Evolutionary conservation across 2,888 invertebrate species (phyloP), one percentile per base, ranked within the genome.

Genomic region (Colostygia pectinataria): DNA sequence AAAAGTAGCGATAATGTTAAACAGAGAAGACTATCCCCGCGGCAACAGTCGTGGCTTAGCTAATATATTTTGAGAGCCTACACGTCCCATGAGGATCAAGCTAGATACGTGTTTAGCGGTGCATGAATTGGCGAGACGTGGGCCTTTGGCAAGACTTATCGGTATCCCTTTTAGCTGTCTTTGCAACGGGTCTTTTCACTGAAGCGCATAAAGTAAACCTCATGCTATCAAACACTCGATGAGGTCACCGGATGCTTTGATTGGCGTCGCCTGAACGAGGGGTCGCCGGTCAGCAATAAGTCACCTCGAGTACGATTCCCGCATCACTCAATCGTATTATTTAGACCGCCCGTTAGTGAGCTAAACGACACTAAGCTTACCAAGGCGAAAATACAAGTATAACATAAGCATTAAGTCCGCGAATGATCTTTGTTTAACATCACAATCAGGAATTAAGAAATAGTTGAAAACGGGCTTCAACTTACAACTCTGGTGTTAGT

Each of bases 251-350:
- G 52, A 52, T 39, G 42, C 31, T 25, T 28, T 47, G 38, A 46
- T 52, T 42, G 46, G 33, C 37, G 23, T 38, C 46, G 36, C 41
- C 42, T 33, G 42, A 46, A 41, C 32, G 20, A 32, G 32, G 32
- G 46, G 28, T 38, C 51, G 46, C 32, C 42, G 46, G 28, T 38
- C 51, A 42, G 33, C 42, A 38, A 47, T 52, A 52, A 42, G 29
- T 33, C 20, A 32, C 41, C 52, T 18, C 31, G 29, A 29, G 31
- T 28, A 32, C 33, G 12, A 39, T 36, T 46, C 52, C 14, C 52
- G 46, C 52, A 42, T 33, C 34, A 52, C 46, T 52, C 34, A 52
- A 52, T 52, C 23, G 36, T 36, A 20, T 25, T 15, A 27, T 27
- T 31, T 32, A 7, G 34, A 39, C 14, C 28, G 23, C 14, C n/a